phyloP scores from a whole-genome alignment of 2,113 vertebrate species.

The Pristiophorus japonicus region DNA sequence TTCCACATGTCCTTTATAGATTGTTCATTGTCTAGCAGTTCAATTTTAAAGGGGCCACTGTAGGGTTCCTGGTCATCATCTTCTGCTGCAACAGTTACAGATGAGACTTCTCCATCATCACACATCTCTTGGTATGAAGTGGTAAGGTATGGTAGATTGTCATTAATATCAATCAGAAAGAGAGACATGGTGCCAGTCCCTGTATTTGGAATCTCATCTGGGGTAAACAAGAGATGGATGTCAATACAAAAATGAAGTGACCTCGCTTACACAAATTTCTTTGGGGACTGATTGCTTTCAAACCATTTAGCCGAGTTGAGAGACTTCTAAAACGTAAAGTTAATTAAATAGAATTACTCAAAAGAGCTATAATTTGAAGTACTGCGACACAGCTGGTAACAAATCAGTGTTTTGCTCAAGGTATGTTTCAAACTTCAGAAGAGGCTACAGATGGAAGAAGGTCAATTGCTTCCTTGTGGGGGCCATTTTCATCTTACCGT shows the following conservation, averaged over 20 bases:
- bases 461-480: background rate
- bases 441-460: background rate
- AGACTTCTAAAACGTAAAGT: background rate
- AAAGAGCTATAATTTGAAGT: background rate
- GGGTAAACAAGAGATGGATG: background rate
- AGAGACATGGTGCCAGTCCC: slow-evolving; percentile 57
- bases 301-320: background rate
- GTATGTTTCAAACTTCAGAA: background rate
- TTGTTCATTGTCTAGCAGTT: slow-evolving; percentile 44
- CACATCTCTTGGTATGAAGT: slow-evolving; percentile 51
- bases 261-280: background rate
- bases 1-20: slow-evolving; percentile 52
- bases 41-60: slow-evolving; percentile 59
- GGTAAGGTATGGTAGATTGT: slow-evolving; percentile 53
- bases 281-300: background rate
- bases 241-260: background rate
- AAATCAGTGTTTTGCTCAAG: background rate
- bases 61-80: slow-evolving; percentile 54
- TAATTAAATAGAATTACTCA: background rate
- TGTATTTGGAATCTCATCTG: slow-evolving; percentile 58
- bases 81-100: slow-evolving; percentile 46
- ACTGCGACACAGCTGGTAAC: background rate
- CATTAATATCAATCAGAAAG: slow-evolving; percentile 61
- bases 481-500: background rate
- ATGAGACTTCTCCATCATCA: slow-evolving; percentile 39